phyloP scores from a whole-genome alignment of 2,797 vertebrate species.

The Mus minutoides region DNA sequence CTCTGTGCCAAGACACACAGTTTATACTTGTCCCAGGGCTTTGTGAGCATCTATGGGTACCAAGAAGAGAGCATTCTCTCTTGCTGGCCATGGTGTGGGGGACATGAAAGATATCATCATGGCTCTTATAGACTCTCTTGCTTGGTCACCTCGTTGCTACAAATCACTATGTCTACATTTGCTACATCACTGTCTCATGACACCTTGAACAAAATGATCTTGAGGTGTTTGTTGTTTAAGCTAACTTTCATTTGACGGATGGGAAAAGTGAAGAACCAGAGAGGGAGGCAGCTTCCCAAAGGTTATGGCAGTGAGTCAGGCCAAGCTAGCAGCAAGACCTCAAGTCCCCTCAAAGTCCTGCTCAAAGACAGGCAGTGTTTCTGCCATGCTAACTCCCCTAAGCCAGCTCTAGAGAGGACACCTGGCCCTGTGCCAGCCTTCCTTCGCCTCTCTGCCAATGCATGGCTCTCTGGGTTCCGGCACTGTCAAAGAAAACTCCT shows the following conservation, averaged over 20 bases:
- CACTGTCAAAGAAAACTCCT: constrained; percentile 61
- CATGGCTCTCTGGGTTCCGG: constrained; percentile 55
- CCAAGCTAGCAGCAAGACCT: neutral
- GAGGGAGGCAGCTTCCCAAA: neutral
- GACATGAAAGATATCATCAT: accelerated
- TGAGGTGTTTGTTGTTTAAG: neutral
- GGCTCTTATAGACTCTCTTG: neutral
- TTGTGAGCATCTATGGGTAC: neutral
- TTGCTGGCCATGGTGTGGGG: neutral
- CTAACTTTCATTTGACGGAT: constrained; percentile 43
- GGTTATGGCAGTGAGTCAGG: neutral
- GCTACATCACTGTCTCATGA: neutral
- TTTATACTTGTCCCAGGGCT: neutral
- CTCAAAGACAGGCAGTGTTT: neutral
- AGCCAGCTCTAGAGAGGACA: neutral
- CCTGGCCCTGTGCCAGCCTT: neutral
- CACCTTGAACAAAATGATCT: neutral
- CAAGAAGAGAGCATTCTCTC: neutral
- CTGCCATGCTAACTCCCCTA: neutral
- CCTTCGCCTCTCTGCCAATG: constrained; percentile 41
- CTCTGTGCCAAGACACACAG: neutral
- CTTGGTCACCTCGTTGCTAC: neutral
- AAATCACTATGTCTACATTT: neutral
- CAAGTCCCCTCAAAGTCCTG: neutral
- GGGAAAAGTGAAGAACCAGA: constrained; percentile 31